Evolutionary conservation across 2,888 invertebrate species (phyloP).

Genomic region (Mamestra brassicae): DNA sequence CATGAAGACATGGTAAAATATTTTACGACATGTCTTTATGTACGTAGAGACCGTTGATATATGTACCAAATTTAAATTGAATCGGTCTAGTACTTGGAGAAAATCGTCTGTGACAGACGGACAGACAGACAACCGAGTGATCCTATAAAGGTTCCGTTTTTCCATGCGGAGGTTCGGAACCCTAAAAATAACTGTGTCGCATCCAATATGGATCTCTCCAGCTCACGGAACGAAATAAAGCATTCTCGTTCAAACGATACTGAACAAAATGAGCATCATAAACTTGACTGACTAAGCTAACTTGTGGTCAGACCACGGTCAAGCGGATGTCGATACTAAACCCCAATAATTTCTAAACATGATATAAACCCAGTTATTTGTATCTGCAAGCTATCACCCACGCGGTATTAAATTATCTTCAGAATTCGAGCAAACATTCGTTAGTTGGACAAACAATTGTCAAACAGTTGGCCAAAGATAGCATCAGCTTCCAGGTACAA

Average conservation of each 20-base stretch:
- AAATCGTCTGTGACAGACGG: too few relatives aligned
- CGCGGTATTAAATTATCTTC: slow-evolving; percentile 27
- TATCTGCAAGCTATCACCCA: slow-evolving; percentile 42
- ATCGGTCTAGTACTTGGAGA: too few relatives aligned
- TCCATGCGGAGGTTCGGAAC: too few relatives aligned
- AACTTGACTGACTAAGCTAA: slow-evolving; percentile 34
- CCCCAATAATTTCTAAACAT: slow-evolving; percentile 23
- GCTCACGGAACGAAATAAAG: slow-evolving; percentile 16
- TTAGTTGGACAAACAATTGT: slow-evolving; percentile 45
- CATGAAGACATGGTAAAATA: too few relatives aligned
- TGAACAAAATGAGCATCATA: slow-evolving; percentile 30
- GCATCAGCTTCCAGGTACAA: slow-evolving; percentile 50
- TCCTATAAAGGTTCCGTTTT: too few relatives aligned
- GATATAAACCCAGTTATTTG: slow-evolving; percentile 15
- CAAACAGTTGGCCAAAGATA: slow-evolving; percentile 46
- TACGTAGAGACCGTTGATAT: too few relatives aligned
- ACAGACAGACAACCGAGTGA: too few relatives aligned
- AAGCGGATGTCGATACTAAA: slow-evolving; percentile 40
- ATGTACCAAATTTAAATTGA: too few relatives aligned
- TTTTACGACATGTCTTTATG: too few relatives aligned
- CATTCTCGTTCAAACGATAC: slow-evolving; percentile 8
- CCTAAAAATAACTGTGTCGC: neutral
- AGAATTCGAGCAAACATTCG: slow-evolving; percentile 41
- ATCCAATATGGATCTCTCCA: slow-evolving; percentile 7
- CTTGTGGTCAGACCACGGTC: slow-evolving; percentile 26